These are phyloP conservation scores for Hycleus phaleratus DNA, from an alignment of 1,140 invertebrate genomes.

Conservation along the genomic window DNA sequence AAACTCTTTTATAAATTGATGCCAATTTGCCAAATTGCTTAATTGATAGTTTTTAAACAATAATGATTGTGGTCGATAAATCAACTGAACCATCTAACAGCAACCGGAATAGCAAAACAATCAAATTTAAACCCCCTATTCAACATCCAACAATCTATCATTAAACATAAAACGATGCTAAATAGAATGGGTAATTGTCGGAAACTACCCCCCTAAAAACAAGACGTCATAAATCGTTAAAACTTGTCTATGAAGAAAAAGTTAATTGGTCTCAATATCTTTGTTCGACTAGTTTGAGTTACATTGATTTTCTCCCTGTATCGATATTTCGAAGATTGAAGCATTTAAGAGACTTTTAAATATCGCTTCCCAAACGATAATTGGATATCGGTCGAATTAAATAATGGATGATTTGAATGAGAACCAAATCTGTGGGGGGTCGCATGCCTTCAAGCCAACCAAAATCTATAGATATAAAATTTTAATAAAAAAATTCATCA, in stretches of 20 bases:
- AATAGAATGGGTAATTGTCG: conserved; percentile 6
- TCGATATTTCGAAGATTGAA: neutral
- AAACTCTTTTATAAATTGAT: no score
- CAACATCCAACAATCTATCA: neutral
- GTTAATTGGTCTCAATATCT: conserved; percentile 11
- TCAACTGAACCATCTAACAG: no score
- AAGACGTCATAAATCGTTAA: conserved; percentile 13
- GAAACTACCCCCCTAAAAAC: neutral
- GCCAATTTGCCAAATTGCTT: no score
- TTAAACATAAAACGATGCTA: neutral
- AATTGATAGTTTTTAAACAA: no score
- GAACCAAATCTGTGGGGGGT: conserved; percentile 11
- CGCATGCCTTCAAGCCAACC: conserved; percentile 1
- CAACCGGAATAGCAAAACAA: no score
- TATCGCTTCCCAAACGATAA: neutral
- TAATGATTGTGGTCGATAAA: no score
- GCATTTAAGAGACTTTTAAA: conserved; percentile 4
- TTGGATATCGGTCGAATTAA: conserved; percentile 2
- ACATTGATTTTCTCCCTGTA: no score
- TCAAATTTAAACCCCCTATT: no score
- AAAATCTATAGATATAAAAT: conserved; percentile 7
- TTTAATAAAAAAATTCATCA: no score
- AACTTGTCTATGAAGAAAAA: conserved; percentile 7
- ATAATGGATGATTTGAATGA: neutral
- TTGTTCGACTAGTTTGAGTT: conserved; percentile 1